Conservation (phyloP, 2,888 invertebrate genomes). For the Timema cristinae region DNA sequence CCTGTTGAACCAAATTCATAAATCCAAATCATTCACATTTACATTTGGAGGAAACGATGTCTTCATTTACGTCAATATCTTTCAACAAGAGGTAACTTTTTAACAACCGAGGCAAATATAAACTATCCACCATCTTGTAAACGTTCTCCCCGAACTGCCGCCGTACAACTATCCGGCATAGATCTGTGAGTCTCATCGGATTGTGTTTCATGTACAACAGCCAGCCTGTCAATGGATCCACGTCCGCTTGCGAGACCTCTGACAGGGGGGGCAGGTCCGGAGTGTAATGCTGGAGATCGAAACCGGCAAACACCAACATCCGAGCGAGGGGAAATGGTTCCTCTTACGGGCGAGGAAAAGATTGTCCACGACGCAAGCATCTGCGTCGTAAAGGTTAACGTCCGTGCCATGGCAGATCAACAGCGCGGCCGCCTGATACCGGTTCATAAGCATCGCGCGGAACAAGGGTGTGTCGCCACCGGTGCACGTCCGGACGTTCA, state of each 20-base stretch:
- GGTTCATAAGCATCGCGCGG: slow-evolving; percentile 50
- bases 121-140: slow-evolving; percentile 44
- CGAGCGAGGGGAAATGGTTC: slow-evolving; percentile 36
- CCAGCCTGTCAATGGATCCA: slow-evolving; percentile 45
- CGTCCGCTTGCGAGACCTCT: slow-evolving; percentile 33
- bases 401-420: slow-evolving; percentile 61
- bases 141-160: slow-evolving; percentile 44
- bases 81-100: slow-evolving; percentile 58
- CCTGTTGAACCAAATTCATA: too few relatives aligned
- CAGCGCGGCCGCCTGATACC: slow-evolving; percentile 52
- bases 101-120: slow-evolving; percentile 55
- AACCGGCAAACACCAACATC: slow-evolving; percentile 47
- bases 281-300: slow-evolving; percentile 32
- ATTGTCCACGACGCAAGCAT: slow-evolving; percentile 46
- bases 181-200: slow-evolving; percentile 53
- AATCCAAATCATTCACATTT: too few relatives aligned
- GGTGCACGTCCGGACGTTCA: slow-evolving; percentile 44
- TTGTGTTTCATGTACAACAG: slow-evolving; percentile 46
- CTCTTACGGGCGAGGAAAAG: slow-evolving; percentile 36
- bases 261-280: slow-evolving; percentile 23
- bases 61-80: slow-evolving; percentile 39
- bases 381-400: slow-evolving; percentile 56
- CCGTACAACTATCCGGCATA: slow-evolving; percentile 56
- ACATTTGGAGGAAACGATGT: not conserved
- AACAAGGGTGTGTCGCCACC: slow-evolving; percentile 52